Percentiles rank a stretch among this genome's conserved stretches.
Conservation (phyloP, 2,797 vertebrate species). For the Catamblyrhynchus diadema region DNA sequence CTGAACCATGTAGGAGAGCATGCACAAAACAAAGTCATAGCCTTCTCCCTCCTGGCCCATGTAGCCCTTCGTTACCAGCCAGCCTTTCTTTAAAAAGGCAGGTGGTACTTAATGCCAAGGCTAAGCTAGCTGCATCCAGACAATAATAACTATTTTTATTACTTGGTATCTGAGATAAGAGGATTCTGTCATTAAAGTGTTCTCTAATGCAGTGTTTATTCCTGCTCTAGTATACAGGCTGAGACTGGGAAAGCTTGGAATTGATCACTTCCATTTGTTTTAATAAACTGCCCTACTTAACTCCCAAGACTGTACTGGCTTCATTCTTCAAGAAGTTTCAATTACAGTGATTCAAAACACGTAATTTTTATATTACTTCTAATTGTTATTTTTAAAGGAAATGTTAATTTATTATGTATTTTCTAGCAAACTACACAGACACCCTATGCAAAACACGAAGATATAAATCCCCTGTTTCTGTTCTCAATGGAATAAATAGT, state of each 20-base stretch:
- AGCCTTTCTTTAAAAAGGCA: not conserved
- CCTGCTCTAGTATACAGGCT: not conserved
- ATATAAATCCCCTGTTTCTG: not conserved
- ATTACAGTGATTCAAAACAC: not conserved
- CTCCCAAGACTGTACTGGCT: not conserved
- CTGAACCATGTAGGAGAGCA: not conserved
- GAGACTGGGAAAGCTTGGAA: slow-evolving; percentile 41
- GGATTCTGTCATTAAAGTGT: slow-evolving; percentile 62
- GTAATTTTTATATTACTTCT: not conserved
- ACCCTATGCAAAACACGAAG: not conserved
- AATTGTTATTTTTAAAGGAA: not conserved
- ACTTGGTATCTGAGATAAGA: slow-evolving; percentile 64
- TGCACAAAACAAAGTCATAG: not conserved
- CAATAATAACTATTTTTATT: slow-evolving; percentile 68
- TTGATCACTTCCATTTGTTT: slow-evolving; percentile 54
- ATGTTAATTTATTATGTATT: not conserved
- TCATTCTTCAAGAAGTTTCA: not conserved
- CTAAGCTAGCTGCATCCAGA: slow-evolving; percentile 57
- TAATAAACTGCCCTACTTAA: slow-evolving; percentile 58
- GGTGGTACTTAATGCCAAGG: slow-evolving; percentile 35
- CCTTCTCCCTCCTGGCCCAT: not conserved
- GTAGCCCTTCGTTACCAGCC: not conserved
- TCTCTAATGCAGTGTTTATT: slow-evolving; percentile 53
- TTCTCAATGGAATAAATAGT: not conserved
- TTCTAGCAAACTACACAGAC: not conserved